Conservation (phyloP, 2,113 vertebrate genomes). For the Thunnus maccoyii region DNA sequence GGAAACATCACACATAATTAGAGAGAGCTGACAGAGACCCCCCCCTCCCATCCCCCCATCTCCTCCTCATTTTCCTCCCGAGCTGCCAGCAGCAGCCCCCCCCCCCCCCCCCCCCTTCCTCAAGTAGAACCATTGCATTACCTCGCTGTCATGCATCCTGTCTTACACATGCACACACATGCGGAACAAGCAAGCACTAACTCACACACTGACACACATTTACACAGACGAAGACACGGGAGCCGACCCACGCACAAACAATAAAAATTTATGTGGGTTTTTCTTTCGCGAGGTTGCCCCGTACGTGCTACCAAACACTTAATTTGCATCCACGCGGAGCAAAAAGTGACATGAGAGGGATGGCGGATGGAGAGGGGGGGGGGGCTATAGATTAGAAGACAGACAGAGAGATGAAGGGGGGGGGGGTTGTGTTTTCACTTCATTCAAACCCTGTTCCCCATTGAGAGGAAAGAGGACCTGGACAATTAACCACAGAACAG, state of each 20-base stretch:
- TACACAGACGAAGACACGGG: slow-evolving; percentile 37
- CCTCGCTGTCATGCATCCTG: slow-evolving; percentile 61
- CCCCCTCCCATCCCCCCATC: background rate
- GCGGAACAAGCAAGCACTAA: slow-evolving; percentile 16
- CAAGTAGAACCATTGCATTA: slow-evolving; percentile 39
- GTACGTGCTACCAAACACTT: slow-evolving; percentile 59
- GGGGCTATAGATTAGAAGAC: slow-evolving; percentile 45
- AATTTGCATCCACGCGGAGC: slow-evolving; percentile 58
- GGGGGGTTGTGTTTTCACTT: slow-evolving; percentile 60
- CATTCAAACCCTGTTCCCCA: slow-evolving; percentile 67
- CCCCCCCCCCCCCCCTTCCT: background rate
- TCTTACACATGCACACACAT: slow-evolving; percentile 36
- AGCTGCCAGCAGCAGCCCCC: slow-evolving; percentile 39
- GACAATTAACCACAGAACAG: slow-evolving; percentile 85
- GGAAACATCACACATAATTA: slow-evolving; percentile 82
- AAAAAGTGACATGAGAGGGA: slow-evolving; percentile 49
- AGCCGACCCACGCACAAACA: slow-evolving; percentile 47
- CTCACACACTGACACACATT: slow-evolving; percentile 63
- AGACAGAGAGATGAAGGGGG: slow-evolving; percentile 13
- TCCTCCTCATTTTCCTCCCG: background rate
- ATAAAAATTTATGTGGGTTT: slow-evolving; percentile 53
- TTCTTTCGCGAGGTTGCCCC: slow-evolving; percentile 48
- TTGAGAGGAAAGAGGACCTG: slow-evolving; percentile 78
- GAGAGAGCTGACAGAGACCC: slow-evolving; percentile 77
- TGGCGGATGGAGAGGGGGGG: slow-evolving; percentile 42